Conservation (phyloP, 2,113 vertebrate genomes). For the Andinoacara biseriatus region DNA sequence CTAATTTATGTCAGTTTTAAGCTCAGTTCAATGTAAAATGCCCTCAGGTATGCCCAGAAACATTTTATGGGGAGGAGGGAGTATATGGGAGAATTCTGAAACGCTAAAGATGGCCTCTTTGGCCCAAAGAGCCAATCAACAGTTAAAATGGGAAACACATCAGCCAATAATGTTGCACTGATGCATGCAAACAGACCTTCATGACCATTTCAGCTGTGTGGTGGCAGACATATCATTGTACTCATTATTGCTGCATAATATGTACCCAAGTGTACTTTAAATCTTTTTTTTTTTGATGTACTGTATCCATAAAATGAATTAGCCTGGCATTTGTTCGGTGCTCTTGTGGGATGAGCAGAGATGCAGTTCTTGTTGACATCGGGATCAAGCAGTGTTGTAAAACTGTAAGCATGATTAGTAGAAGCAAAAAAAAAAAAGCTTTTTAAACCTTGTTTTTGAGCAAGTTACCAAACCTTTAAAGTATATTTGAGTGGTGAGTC, state of each 20-base stretch:
- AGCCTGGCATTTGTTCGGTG: not conserved
- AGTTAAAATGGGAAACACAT: not conserved
- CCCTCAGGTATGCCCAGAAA: not conserved
- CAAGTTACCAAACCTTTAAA: not conserved
- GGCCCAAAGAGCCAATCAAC: not conserved
- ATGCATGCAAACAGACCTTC: too few relatives aligned
- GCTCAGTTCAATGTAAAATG: not conserved
- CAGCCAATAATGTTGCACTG: not conserved
- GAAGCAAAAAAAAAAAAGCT: not conserved
- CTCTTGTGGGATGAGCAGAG: not conserved
- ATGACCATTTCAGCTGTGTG: not conserved
- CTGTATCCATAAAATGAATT: not conserved
- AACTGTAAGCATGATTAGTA: not conserved
- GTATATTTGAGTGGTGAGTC: not conserved
- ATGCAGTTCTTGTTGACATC: not conserved
- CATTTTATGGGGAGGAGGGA: not conserved
- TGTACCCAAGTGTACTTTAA: not conserved
- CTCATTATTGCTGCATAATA: not conserved
- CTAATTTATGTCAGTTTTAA: not conserved
- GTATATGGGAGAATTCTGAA: not conserved
- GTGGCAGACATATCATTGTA: rapidly evolving
- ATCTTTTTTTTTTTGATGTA: not conserved
- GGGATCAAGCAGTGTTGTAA: not conserved
- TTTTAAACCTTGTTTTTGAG: too few relatives aligned
- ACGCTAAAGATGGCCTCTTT: not conserved